Evolutionary conservation across 2,888 invertebrate species (phyloP).

Genomic region (Lysandra bellargus): DNA sequence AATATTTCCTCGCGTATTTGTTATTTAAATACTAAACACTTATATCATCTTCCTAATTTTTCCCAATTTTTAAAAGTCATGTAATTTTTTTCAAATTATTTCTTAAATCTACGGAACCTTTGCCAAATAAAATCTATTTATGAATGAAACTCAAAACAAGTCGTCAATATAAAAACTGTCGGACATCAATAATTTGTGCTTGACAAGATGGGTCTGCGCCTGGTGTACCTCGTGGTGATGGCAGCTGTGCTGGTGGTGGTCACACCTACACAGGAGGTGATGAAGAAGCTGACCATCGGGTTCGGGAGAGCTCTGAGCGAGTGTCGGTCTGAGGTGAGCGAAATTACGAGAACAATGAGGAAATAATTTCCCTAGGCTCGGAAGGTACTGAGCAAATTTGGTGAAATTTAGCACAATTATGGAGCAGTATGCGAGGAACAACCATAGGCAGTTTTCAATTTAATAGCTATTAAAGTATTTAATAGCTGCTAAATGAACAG

Average conservation of each 20-base stretch:
- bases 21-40: too few species aligned
- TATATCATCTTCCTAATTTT: too few species aligned
- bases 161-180: not conserved
- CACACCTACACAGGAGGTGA: slow-evolving; percentile 55
- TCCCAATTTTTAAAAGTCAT: too few species aligned
- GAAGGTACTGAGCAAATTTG: too few species aligned
- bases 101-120: not conserved
- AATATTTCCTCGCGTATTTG: too few species aligned
- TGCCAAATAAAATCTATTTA: not conserved
- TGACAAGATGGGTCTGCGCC: slow-evolving; percentile 49
- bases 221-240: slow-evolving; percentile 44
- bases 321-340: slow-evolving; percentile 62
- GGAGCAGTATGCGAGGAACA: too few species aligned
- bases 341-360: not conserved
- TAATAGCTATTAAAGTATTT: too few species aligned
- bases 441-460: too few species aligned
- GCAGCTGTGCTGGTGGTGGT: slow-evolving; percentile 38
- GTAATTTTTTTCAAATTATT: too few species aligned
- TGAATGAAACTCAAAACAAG: not conserved
- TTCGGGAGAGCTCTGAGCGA: slow-evolving; percentile 55
- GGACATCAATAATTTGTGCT: not conserved
- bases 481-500: too few species aligned
- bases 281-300: slow-evolving; percentile 57
- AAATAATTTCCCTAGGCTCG: too few species aligned
- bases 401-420: too few species aligned